phyloP scores from a whole-genome alignment of 2,113 vertebrate species.

The Seriola aureovittata region DNA sequence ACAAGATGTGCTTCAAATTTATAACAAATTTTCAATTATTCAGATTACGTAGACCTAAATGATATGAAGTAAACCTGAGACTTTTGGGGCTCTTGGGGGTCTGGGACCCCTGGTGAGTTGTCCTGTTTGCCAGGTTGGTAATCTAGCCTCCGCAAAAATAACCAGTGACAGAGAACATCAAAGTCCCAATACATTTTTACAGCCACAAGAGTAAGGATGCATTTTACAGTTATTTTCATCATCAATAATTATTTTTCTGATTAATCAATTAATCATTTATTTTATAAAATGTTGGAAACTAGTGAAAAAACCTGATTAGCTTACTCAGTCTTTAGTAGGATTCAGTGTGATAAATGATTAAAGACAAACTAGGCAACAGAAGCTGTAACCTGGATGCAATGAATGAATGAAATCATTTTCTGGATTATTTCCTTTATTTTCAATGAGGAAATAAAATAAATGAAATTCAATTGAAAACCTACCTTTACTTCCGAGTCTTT shows the following conservation, averaged over 20 bases:
- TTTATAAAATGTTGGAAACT: neutral
- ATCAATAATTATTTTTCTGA: neutral
- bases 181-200: neutral
- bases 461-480: neutral
- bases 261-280: neutral
- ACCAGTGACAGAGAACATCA: neutral
- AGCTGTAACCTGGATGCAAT: neutral
- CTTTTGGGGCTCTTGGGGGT: neutral
- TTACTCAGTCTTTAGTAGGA: neutral
- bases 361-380: neutral
- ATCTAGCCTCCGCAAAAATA: neutral
- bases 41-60: neutral
- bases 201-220: neutral
- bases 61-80: neutral
- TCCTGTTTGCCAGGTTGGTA: neutral
- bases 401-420: neutral
- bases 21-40: neutral
- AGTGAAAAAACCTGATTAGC: neutral
- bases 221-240: neutral
- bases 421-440: neutral
- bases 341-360: neutral
- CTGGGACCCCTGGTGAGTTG: neutral
- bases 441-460: neutral
- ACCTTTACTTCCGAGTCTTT: slow-evolving; percentile 71
- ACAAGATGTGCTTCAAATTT: neutral